phyloP scores from a whole-genome alignment of 2,113 vertebrate species.

The Channa maculata region DNA sequence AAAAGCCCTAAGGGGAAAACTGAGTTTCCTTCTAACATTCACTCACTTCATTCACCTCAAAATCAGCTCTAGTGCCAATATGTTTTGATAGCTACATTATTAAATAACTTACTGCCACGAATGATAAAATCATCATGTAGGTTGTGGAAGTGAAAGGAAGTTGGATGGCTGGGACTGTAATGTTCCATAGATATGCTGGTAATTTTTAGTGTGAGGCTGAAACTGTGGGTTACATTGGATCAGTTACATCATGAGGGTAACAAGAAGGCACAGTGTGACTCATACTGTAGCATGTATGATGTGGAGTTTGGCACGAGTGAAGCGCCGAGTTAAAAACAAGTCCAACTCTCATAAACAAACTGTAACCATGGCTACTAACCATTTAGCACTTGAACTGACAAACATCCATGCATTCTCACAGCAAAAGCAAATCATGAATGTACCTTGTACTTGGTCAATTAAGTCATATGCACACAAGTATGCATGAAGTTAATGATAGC shows the following conservation, averaged over 20 bases:
- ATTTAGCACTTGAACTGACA: constrained; percentile 50
- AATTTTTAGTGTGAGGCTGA: constrained; percentile 66
- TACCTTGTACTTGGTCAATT: constrained; percentile 5
- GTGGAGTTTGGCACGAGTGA: constrained; percentile 71
- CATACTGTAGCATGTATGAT: constrained; percentile 66
- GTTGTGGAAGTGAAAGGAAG: constrained; percentile 48
- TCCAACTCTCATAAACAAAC: constrained; percentile 61
- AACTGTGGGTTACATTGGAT: constrained; percentile 60
- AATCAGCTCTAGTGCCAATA: constrained; percentile 53
- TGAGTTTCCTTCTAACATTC: constrained; percentile 57
- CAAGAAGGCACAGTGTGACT: constrained; percentile 66
- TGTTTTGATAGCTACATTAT: constrained; percentile 59
- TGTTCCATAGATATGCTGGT: constrained; percentile 61
- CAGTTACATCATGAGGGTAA: constrained; percentile 67
- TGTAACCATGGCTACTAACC: constrained; percentile 65
- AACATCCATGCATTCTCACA: constrained; percentile 50
- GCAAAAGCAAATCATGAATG: constrained; percentile 22
- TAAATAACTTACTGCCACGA: constrained; percentile 68
- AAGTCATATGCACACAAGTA: constrained; percentile 12
- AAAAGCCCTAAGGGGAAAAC: constrained; percentile 50
- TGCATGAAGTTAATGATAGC: constrained; percentile 29
- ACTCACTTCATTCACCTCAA: constrained; percentile 46
- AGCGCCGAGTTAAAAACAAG: constrained; percentile 58
- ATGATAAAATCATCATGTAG: constrained; percentile 54
- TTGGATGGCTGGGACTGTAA: constrained; percentile 52